Conservation (phyloP, 2,113 vertebrate species). For the Pogonocichla stellata region DNA sequence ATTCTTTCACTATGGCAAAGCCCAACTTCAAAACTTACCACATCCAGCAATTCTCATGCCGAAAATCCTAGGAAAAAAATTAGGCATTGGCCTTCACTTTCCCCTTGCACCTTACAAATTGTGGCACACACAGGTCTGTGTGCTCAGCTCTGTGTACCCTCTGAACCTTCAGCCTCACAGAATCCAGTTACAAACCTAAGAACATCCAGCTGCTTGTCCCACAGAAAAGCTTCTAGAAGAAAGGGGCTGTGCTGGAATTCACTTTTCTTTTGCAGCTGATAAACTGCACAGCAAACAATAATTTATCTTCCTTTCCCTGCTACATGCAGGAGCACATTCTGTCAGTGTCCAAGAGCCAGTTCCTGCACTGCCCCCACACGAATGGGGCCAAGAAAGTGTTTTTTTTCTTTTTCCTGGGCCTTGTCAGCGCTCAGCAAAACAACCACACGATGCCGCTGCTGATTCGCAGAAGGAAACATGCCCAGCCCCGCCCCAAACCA, state of each 20-base stretch:
- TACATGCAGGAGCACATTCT: rapidly evolving
- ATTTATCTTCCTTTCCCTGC: background rate
- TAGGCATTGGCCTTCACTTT: background rate
- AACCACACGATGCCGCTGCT: background rate
- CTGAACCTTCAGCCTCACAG: too few species aligned
- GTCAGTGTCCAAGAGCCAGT: background rate
- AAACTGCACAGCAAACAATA: background rate
- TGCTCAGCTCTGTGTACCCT: background rate
- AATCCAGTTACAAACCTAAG: too few species aligned
- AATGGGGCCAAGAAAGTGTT: rapidly evolving
- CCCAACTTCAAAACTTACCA: rapidly evolving
- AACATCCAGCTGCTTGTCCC: background rate
- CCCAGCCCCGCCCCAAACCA: background rate
- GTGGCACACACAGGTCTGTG: background rate
- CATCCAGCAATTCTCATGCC: background rate
- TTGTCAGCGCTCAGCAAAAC: rapidly evolving
- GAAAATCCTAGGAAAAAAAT: rapidly evolving
- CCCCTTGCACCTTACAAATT: too few species aligned
- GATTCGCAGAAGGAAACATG: rapidly evolving
- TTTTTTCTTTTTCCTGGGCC: background rate
- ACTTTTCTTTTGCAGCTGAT: background rate
- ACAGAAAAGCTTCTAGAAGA: background rate
- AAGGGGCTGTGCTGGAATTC: background rate
- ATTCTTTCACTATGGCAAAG: background rate
- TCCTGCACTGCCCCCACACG: rapidly evolving